Evolutionary conservation across 2,797 vertebrate species (phyloP).

Genomic region (Sebastiscus tertius): DNA sequence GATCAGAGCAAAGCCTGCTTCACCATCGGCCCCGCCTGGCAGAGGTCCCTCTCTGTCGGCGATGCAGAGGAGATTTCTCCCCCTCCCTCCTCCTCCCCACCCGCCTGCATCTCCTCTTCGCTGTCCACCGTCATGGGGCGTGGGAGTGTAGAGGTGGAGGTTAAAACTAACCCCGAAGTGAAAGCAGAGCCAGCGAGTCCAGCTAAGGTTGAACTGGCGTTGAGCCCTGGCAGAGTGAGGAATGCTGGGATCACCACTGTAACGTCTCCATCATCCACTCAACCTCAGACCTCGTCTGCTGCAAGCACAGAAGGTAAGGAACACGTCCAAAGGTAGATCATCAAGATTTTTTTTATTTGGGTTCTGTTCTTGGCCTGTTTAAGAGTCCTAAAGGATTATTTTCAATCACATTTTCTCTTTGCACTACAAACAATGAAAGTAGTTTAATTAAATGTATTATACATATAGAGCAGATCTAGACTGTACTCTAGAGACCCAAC

Average conservation of each 20-base stretch:
- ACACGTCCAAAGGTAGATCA: background rate
- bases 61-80: conserved; percentile 67
- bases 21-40: conserved; percentile 82
- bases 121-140: conserved; percentile 4
- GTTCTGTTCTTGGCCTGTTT: background rate
- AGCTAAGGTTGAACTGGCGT: conserved; percentile 31
- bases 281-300: conserved; percentile 18
- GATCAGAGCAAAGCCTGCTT: conserved; percentile 77
- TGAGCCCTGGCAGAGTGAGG: conserved; percentile 34
- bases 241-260: conserved; percentile 1
- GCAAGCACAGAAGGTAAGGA: conserved; percentile 46
- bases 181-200: conserved; percentile 47
- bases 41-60: conserved; percentile 75
- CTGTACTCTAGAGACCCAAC: too few species aligned
- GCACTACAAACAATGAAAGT: background rate
- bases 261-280: background rate
- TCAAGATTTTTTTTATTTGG: background rate
- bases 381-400: background rate
- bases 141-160: conserved; percentile 58
- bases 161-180: background rate
- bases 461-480: too few species aligned
- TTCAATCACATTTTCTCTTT: background rate
- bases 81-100: conserved; percentile 26
- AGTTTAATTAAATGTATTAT: background rate
- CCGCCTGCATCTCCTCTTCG: conserved; percentile 12